Evolutionary conservation across 2,113 vertebrate genomes (phyloP), one percentile per base, ranked within the genome.

Genomic region (Petrocephalus zakoni): DNA sequence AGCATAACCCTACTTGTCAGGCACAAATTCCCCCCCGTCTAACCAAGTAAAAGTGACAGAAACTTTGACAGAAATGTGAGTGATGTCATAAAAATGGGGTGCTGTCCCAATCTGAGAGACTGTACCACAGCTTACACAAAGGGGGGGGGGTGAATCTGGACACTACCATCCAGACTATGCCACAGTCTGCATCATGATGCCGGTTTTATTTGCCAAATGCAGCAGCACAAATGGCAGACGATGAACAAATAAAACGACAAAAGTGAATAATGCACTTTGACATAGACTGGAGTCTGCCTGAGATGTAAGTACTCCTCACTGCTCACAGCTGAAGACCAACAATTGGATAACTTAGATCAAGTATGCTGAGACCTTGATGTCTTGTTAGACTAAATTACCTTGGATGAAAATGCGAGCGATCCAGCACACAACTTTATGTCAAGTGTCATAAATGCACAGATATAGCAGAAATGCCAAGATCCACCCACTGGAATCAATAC

Each of bases 21-120:
- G 47, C 51, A 86, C 49, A 34, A 11, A 86, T 17, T 55, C 52
- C 34, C 52, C 51, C 52, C 49, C 13, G 52, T 86, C 51, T 56
- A 51, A 52, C 52, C 2, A 4, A 34, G 49, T 86, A 51, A 83
- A 83, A 85, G 11, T 56, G 51, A 34, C 84, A 53, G 29, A 8
- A 55, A 55, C 52, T 86, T 56, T 86, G 84, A 56, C 84, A 86
- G 84, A 42, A 34, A 86, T 55, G 51, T 55, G 52, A 85, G 84
- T 53, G 22, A 49, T 83, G 46, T 83, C n/a, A 83, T 49, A 85
- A 85, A 55, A 53, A 10, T 6, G n/a, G 84, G n/a, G 42, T 37
- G 3, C 25, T 17, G 13, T 5, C n/a, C n/a, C 52, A 86, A 34
- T 22, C 8, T 19, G 52, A 19, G 25, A 4, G 47, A 49, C 83